Percentiles rank a stretch among this genome's conserved stretches.
These are phyloP conservation scores for Euplexia lucipara DNA, from an alignment of 2,888 invertebrate genomes.

Conservation along the genomic window DNA sequence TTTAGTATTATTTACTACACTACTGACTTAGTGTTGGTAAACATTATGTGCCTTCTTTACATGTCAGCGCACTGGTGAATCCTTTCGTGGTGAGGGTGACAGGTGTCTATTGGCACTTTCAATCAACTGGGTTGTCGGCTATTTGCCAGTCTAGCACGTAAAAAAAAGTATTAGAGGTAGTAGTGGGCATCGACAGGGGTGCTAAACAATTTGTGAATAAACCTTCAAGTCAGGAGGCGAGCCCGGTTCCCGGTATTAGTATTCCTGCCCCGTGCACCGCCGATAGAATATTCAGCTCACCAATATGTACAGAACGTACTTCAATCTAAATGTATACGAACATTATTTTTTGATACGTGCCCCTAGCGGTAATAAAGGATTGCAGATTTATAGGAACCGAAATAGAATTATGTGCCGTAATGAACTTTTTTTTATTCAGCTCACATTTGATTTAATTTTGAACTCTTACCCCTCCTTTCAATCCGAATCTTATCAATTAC, in stretches of 20 bases:
- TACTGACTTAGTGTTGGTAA: not conserved
- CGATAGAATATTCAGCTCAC: conserved; percentile 73
- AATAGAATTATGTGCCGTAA: conserved; percentile 45
- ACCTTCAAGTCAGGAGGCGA: conserved; percentile 27
- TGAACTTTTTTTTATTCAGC: conserved; percentile 31
- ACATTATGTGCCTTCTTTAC: not conserved
- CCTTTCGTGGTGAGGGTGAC: not conserved
- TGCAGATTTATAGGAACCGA: conserved; percentile 44
- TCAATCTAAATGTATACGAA: conserved; percentile 70
- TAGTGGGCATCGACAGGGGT: conserved; percentile 19
- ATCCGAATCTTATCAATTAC: not conserved
- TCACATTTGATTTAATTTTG: conserved; percentile 14
- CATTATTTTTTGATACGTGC: conserved; percentile 71
- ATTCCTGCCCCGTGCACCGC: conserved; percentile 62
- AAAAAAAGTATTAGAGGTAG: conserved; percentile 10
- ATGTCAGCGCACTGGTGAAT: not conserved
- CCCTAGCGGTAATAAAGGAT: conserved; percentile 54
- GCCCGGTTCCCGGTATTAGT: conserved; percentile 56
- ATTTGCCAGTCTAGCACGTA: conserved; percentile 4
- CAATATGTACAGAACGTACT: conserved; percentile 62
- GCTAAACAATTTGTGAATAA: conserved; percentile 53
- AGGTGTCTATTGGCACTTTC: conserved; percentile 11
- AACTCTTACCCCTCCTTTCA: not conserved
- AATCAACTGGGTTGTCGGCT: conserved; percentile 10
- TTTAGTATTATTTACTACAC: conserved; percentile 8